Base-by-base conservation (phyloP, 2,113 vertebrate species). In the Lota lota region DNA sequence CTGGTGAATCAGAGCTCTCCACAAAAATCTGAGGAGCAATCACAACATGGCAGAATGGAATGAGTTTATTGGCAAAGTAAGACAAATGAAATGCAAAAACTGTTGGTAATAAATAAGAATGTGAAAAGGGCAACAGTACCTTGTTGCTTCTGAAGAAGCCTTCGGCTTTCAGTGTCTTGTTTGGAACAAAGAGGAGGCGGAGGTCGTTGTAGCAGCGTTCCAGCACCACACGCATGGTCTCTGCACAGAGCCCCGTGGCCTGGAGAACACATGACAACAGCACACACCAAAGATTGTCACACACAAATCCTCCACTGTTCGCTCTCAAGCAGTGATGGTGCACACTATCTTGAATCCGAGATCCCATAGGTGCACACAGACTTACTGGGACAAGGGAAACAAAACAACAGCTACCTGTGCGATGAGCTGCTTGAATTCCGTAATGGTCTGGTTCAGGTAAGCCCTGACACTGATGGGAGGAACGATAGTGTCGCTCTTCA, bases 101-200 rank as follows among this genome's bases (percentile, higher is more conserved):
- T 63, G 5, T 63, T n/a, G 53, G n/a, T 56, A 56, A 56, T 3
- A 18, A 56, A 56, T n/a, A 6, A 3, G n/a, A 56, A 53, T 33
- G 3, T 33, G 3, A 60, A 18, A 22, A 8, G 1, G 14, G 24
- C 36, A 68, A 40, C 5, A 33, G 0, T 12, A 98, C 97, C 95
- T 99, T 99, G 90, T 99, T 99, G 87, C 97, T 99, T 88, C 97
- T 95, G 82, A 99, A 99, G 81, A 99, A 99, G 2, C 97, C 97
- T 82, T 99, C 97, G 0, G 96, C 93, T 86, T 99, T 99, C 83
- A 99, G 87, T 0, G 97, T 97, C 88, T 99, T 99, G 88, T 92
- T 97, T 82, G 96, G 93, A 64, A 96, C 89, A 0, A 88, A 94
- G 22, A 99, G 94, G 56, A 98, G 94, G 2, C 97, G 93, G 64